These are phyloP conservation scores for Leucophenga varia DNA, from an alignment of 1,140 invertebrate species.

Conservation along the genomic window DNA sequence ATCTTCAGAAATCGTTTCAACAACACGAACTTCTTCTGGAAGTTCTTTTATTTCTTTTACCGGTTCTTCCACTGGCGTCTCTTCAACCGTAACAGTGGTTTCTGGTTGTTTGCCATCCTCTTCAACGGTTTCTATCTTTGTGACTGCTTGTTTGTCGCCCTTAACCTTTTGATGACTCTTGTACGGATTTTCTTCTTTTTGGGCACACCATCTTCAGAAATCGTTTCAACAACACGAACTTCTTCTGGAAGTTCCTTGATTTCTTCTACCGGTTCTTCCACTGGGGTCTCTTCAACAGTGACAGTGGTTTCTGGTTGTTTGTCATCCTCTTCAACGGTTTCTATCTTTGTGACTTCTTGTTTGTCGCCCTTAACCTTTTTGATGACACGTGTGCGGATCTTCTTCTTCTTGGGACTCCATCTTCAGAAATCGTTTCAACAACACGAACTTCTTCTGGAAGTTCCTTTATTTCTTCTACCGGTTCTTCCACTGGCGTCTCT, in stretches of 20 bases:
- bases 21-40: conserved; percentile 8
- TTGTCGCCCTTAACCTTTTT: conserved; percentile 23
- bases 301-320: conserved; percentile 8
- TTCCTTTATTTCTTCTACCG: conserved; percentile 39
- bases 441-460: conserved; percentile 43
- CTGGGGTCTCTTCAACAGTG: conserved; percentile 1
- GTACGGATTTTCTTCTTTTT: conserved; percentile 28
- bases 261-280: conserved; percentile 8
- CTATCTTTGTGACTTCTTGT: conserved; percentile 27
- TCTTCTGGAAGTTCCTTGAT: conserved; percentile 37
- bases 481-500: conserved; percentile 18
- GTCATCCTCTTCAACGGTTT: conserved; percentile 22
- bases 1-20: conserved; percentile 19
- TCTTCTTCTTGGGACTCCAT: conserved; percentile 24
- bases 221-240: conserved; percentile 42
- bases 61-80: conserved; percentile 30
- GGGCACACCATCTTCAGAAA: conserved; percentile 20
- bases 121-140: conserved; percentile 35
- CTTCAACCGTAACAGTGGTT: conserved; percentile 30
- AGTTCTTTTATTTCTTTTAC: conserved; percentile 10
- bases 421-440: conserved; percentile 18
- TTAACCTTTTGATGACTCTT: conserved; percentile 16
- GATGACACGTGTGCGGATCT: conserved; percentile 8
- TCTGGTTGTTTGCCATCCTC: conserved; percentile 35
- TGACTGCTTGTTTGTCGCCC: conserved; percentile 22